Conservation (phyloP, 2,113 vertebrate species). For the Oenanthe melanoleuca region DNA sequence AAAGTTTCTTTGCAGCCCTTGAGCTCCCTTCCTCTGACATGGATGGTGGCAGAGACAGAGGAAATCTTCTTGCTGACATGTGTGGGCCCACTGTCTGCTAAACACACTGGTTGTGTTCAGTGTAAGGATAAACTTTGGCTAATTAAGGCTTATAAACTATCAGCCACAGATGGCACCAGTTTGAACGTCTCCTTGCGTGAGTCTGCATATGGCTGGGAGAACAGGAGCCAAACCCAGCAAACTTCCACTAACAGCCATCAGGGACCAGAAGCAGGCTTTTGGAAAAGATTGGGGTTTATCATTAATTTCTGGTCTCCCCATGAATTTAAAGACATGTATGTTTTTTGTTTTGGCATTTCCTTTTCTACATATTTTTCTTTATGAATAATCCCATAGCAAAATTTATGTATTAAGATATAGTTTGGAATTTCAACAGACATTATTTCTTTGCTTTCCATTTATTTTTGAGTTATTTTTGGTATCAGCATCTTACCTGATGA, state of each 20-base stretch:
- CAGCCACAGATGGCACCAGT: slow-evolving; percentile 57
- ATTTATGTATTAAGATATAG: background rate
- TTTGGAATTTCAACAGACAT: background rate
- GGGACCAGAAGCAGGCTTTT: background rate
- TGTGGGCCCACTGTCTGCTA: slow-evolving; percentile 66
- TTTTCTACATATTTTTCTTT: background rate
- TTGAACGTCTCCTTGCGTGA: slow-evolving; percentile 39
- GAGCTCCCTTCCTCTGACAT: slow-evolving; percentile 8
- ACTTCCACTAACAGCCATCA: background rate
- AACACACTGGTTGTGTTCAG: slow-evolving; percentile 56
- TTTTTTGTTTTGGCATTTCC: background rate
- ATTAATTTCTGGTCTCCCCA: background rate
- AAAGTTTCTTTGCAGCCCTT: background rate
- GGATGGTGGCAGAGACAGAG: slow-evolving; percentile 15
- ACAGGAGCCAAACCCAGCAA: slow-evolving; percentile 25
- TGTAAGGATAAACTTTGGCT: slow-evolving; percentile 70
- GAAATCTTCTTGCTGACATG: slow-evolving; percentile 47
- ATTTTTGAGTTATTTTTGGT: background rate
- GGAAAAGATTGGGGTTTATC: background rate
- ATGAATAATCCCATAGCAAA: background rate
- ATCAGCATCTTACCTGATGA: background rate
- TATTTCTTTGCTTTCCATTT: background rate
- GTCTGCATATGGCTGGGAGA: slow-evolving; percentile 26
- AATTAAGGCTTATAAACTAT: slow-evolving; percentile 66
- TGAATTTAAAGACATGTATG: background rate